Evolutionary conservation across 2,888 invertebrate genomes (phyloP).

Genomic region (Apotomis betuletana): DNA sequence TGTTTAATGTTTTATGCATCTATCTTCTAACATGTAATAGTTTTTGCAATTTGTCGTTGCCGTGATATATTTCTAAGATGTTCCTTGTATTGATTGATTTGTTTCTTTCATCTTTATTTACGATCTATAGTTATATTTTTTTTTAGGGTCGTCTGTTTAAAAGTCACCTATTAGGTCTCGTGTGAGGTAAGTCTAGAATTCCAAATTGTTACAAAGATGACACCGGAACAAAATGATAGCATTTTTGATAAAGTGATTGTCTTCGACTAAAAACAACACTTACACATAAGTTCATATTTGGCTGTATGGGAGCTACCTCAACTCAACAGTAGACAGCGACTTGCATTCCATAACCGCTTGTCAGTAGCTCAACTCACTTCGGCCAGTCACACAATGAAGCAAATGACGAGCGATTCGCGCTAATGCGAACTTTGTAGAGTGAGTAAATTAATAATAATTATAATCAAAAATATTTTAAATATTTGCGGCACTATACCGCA

Average conservation of each 20-base stretch:
- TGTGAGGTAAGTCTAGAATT: too few relatives aligned
- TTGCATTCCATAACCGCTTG: not conserved
- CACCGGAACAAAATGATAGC: too few relatives aligned
- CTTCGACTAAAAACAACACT: too few relatives aligned
- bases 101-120: conserved; percentile 25
- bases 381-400: not conserved
- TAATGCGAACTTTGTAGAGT: not conserved
- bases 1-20: conserved; percentile 23
- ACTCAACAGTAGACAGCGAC: not conserved
- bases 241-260: too few relatives aligned
- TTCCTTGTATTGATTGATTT: conserved; percentile 23
- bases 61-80: conserved; percentile 18
- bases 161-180: not conserved
- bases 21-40: conserved; percentile 15
- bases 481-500: too few relatives aligned
- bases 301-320: not conserved
- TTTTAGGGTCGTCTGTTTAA: not conserved
- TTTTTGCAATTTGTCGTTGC: conserved; percentile 22
- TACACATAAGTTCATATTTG: too few relatives aligned
- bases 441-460: too few relatives aligned
- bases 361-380: not conserved
- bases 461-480: too few relatives aligned
- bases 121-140: conserved; percentile 10
- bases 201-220: not conserved
- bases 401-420: not conserved